Percentiles rank a stretch among this genome's conserved stretches.
Evolutionary conservation across 1,140 invertebrate genomes (phyloP).

Genomic region (Anastrepha obliqua): DNA sequence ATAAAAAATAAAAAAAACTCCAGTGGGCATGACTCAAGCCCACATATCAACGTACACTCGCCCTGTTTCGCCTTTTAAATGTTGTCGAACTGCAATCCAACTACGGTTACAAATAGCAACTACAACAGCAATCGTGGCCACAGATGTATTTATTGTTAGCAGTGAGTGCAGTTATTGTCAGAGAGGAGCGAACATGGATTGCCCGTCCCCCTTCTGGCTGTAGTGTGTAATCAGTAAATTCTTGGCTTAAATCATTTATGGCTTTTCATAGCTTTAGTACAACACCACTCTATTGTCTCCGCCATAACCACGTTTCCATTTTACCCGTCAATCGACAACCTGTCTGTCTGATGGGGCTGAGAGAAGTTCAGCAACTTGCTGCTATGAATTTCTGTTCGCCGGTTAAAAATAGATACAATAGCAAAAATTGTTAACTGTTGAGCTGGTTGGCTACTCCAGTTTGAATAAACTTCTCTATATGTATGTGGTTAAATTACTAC

Average conservation of each 20-base stretch:
- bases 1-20: not conserved
- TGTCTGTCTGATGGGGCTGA: slow-evolving; percentile 11
- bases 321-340: slow-evolving; percentile 14
- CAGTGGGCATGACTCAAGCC: not conserved
- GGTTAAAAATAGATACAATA: slow-evolving; percentile 73
- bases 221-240: slow-evolving; percentile 43
- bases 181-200: not conserved
- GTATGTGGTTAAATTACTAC: not conserved
- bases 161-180: slow-evolving; percentile 7
- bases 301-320: not conserved
- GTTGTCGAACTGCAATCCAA: slow-evolving; percentile 8
- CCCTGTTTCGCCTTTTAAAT: not conserved
- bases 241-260: slow-evolving; percentile 39
- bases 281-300: not conserved
- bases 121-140: slow-evolving; percentile 27
- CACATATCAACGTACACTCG: not conserved
- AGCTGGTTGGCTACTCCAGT: slow-evolving; percentile 12
- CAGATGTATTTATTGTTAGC: slow-evolving; percentile 25
- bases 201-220: not conserved
- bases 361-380: not conserved
- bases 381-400: slow-evolving; percentile 66
- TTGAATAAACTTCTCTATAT: not conserved
- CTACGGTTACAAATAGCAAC: not conserved
- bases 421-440: slow-evolving; percentile 64
- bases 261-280: not conserved